Evolutionary conservation across 2,797 vertebrate species (phyloP).

Genomic region (Apogon hyalosoma): DNA sequence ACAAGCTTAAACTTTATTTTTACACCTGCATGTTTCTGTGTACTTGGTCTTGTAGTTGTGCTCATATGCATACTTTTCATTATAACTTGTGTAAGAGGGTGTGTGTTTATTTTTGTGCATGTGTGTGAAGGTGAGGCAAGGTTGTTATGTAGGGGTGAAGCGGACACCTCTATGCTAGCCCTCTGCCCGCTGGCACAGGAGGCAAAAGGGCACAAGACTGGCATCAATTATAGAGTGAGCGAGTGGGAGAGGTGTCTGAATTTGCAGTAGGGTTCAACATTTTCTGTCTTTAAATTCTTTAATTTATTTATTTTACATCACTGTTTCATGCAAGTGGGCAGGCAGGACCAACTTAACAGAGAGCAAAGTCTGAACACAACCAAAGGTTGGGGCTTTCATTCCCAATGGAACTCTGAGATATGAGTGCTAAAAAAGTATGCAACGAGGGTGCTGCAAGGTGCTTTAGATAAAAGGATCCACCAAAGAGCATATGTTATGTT

Average conservation of each 20-base stretch:
- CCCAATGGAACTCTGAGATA: conserved; percentile 54
- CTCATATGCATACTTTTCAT: conserved; percentile 12
- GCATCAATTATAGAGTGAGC: conserved; percentile 80
- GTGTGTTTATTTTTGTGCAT: conserved; percentile 32
- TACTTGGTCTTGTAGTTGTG: conserved; percentile 1
- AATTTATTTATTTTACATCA: conserved; percentile 45
- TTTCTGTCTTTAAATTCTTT: conserved; percentile 32
- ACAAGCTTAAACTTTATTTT: conserved; percentile 3
- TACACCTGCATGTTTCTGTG: not conserved
- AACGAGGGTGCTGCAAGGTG: conserved; percentile 37
- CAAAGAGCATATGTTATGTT: conserved; percentile 34
- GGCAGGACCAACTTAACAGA: conserved; percentile 22
- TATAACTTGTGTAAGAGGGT: conserved; percentile 1
- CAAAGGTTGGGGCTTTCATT: conserved; percentile 43
- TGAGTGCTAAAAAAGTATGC: conserved; percentile 43
- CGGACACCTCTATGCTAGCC: conserved; percentile 75
- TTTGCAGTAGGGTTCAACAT: not conserved
- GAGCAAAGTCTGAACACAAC: conserved; percentile 38
- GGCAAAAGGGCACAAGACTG: conserved; percentile 80
- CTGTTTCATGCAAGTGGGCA: conserved; percentile 11
- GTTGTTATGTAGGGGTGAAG: conserved; percentile 80
- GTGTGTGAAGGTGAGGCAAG: conserved; percentile 84
- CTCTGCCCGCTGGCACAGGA: conserved; percentile 76
- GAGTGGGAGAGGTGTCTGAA: conserved; percentile 26
- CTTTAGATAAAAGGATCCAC: conserved; percentile 32